Conservation (phyloP, 2,888 invertebrate species). For the Apotomis turbidana region DNA sequence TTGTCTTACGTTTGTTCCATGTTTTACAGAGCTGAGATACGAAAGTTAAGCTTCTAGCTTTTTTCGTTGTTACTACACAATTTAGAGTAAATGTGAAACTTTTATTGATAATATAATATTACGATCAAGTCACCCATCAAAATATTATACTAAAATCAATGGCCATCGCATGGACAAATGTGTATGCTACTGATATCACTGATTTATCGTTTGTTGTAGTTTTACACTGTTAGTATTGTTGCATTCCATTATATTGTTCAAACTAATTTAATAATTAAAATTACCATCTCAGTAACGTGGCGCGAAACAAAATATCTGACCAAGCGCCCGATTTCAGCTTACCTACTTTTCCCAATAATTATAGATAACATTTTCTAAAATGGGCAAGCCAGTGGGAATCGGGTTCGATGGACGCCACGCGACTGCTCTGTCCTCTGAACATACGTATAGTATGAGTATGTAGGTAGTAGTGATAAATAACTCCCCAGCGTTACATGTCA, state of each 20-base stretch:
- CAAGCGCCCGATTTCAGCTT: too few relatives aligned
- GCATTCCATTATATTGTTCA: background rate
- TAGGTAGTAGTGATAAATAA: too few relatives aligned
- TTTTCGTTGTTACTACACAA: background rate
- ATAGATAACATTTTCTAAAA: too few relatives aligned
- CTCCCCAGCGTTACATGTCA: too few relatives aligned
- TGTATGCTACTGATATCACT: constrained; percentile 14
- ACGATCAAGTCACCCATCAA: background rate
- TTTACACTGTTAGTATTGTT: constrained; percentile 14
- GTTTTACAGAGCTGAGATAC: constrained; percentile 23
- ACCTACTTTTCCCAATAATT: too few relatives aligned
- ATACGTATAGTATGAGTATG: too few relatives aligned
- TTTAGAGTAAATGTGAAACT: background rate
- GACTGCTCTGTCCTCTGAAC: too few relatives aligned
- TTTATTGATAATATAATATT: too few relatives aligned
- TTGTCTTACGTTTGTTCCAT: constrained; percentile 20
- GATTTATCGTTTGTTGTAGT: constrained; percentile 21
- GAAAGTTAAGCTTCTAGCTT: constrained; percentile 14
- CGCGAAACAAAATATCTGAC: too few relatives aligned
- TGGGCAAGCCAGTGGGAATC: too few relatives aligned
- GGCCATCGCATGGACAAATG: constrained; percentile 7
- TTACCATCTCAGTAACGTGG: background rate
- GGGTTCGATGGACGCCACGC: too few relatives aligned
- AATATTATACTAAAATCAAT: constrained; percentile 24
- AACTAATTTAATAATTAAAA: background rate